These are phyloP conservation scores for cat (Felis catus) DNA, from an alignment of 2,113 vertebrate species.

Conservation along the genomic window DNA sequence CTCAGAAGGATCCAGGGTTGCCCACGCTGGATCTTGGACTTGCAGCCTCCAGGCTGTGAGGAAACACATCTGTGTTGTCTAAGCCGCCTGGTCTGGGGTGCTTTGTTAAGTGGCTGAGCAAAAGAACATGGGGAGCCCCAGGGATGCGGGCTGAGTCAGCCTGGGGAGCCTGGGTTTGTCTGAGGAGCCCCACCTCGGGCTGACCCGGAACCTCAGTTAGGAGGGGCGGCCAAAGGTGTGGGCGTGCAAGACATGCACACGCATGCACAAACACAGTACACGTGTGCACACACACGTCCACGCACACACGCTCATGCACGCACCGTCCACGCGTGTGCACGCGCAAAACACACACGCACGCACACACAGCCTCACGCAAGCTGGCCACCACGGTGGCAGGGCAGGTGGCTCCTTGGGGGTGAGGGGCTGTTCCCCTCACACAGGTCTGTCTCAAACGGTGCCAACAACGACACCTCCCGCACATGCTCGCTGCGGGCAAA, in stretches of 20 bases:
- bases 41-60: not conserved
- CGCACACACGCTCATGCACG: no score
- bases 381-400: not conserved
- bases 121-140: fast-evolving
- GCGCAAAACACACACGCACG: fast-evolving
- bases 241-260: not conserved
- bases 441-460: no score
- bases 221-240: not conserved
- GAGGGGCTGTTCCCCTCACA: no score
- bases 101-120: not conserved
- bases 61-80: fast-evolving
- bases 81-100: not conserved
- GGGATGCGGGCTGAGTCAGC: no score
- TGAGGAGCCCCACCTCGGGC: fast-evolving
- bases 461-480: fast-evolving
- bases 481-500: fast-evolving
- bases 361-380: fast-evolving
- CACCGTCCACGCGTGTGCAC: no score
- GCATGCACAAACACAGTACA: not conserved
- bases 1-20: not conserved
- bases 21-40: no score
- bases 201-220: not conserved
- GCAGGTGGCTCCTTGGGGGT: not conserved
- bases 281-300: not conserved
- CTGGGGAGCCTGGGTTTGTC: not conserved